These are phyloP conservation scores for Chromis chromis DNA, from an alignment of 2,797 vertebrate genomes.

Conservation along the genomic window DNA sequence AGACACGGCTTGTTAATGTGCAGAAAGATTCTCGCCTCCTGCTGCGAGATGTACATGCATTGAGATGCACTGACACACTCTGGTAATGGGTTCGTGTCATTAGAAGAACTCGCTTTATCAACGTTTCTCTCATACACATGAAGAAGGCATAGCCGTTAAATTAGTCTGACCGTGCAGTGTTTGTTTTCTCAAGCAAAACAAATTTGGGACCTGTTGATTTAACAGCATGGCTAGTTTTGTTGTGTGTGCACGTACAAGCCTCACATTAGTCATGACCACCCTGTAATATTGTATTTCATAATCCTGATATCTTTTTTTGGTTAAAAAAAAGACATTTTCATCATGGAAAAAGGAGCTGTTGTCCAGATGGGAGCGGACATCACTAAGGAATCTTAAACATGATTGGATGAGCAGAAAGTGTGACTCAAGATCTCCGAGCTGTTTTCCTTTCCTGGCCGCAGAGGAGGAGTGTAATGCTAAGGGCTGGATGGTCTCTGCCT, in stretches of 20 bases:
- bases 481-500: slow-evolving; percentile 19
- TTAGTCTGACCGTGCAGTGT: slow-evolving; percentile 46
- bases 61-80: slow-evolving; percentile 74
- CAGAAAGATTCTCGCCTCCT: slow-evolving; percentile 40
- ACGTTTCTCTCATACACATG: slow-evolving; percentile 22
- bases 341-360: slow-evolving; percentile 55
- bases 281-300: slow-evolving; percentile 15
- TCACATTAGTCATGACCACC: slow-evolving; percentile 23
- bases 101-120: slow-evolving; percentile 57
- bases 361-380: slow-evolving; percentile 71
- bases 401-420: slow-evolving; percentile 58
- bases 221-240: slow-evolving; percentile 28
- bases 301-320: slow-evolving; percentile 44
- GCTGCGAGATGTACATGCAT: slow-evolving; percentile 31
- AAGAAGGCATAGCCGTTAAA: slow-evolving; percentile 32
- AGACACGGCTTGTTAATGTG: slow-evolving; percentile 34
- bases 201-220: slow-evolving; percentile 61
- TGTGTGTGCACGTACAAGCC: slow-evolving; percentile 25
- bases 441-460: slow-evolving; percentile 62
- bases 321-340: neutral
- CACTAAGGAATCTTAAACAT: slow-evolving; percentile 60
- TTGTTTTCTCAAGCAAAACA: slow-evolving; percentile 64
- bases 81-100: slow-evolving; percentile 66
- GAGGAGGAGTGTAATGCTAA: slow-evolving; percentile 52
- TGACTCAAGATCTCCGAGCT: slow-evolving; percentile 45